Evolutionary conservation across 2,888 invertebrate genomes (phyloP).

Genomic region (Papilio demoleus): DNA sequence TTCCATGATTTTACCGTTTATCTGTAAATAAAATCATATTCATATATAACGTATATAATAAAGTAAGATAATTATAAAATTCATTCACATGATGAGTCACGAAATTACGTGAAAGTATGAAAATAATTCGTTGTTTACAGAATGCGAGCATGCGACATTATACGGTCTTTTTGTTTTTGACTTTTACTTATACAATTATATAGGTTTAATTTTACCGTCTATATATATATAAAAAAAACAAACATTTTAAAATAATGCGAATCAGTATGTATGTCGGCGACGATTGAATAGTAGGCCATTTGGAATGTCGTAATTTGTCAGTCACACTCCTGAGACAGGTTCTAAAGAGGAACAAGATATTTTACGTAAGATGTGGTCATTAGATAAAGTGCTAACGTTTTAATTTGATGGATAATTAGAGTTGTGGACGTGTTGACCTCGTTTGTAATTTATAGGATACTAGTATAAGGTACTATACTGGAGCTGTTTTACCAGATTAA

Average conservation of each 20-base stretch:
- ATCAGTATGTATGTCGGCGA: conserved; percentile 3
- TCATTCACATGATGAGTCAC: neutral
- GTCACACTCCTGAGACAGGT: conserved; percentile 32
- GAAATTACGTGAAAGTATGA: neutral
- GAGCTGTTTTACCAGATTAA: neutral
- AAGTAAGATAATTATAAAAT: neutral
- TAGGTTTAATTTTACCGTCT: neutral
- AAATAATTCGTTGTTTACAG: neutral
- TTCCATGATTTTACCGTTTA: neutral
- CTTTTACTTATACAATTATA: neutral
- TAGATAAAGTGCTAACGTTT: conserved; percentile 34
- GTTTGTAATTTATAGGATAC: conserved; percentile 11
- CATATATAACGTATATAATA: neutral
- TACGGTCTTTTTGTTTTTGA: neutral
- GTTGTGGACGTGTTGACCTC: conserved; percentile 5
- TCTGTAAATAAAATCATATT: neutral
- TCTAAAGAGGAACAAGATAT: conserved; percentile 40
- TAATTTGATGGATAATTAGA: conserved; percentile 29
- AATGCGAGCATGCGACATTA: neutral
- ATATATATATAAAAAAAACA: neutral
- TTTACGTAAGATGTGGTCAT: conserved; percentile 38
- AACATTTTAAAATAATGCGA: neutral
- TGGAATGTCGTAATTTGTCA: conserved; percentile 31
- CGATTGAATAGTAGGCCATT: conserved; percentile 31
- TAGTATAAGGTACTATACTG: neutral